Percentiles rank a stretch among this genome's conserved stretches.
Conservation (phyloP, 2,113 vertebrate genomes). For the Blennius ocellaris region DNA sequence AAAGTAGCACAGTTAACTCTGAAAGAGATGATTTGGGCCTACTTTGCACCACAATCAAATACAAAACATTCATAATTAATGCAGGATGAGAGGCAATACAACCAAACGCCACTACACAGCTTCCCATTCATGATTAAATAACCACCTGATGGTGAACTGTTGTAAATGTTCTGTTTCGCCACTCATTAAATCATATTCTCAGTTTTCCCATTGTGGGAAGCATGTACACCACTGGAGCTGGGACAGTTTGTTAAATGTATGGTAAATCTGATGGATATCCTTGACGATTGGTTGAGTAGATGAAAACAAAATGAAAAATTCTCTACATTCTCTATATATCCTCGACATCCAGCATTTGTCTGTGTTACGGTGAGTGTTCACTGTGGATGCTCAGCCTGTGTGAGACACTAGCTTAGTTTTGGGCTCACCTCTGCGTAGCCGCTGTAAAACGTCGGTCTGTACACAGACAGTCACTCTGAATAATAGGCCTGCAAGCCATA, state of each 20-base stretch:
- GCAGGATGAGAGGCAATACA: slow-evolving; percentile 33
- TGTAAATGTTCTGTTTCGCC: slow-evolving; percentile 21
- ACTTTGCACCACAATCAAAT: slow-evolving; percentile 52
- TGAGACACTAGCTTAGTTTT: slow-evolving; percentile 50
- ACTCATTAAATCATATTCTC: slow-evolving; percentile 12
- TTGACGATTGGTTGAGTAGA: too few species aligned
- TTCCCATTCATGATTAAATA: slow-evolving; percentile 46
- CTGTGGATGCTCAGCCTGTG: slow-evolving; percentile 42
- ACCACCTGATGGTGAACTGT: slow-evolving; percentile 28
- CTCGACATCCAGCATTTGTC: background rate
- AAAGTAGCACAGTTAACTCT: slow-evolving; percentile 55
- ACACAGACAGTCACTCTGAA: slow-evolving; percentile 99
- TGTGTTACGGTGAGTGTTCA: slow-evolving; percentile 28
- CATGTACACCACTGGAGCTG: background rate
- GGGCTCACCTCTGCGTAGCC: slow-evolving; percentile 88
- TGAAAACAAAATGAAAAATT: background rate
- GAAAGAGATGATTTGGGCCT: slow-evolving; percentile 42
- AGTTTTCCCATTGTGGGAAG: background rate
- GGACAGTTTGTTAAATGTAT: slow-evolving; percentile 6
- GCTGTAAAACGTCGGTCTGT: slow-evolving; percentile 94
- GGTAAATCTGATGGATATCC: slow-evolving; percentile 17
- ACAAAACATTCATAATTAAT: slow-evolving; percentile 58
- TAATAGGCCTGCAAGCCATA: slow-evolving; percentile 94
- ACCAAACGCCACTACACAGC: slow-evolving; percentile 32
- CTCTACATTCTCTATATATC: slow-evolving; percentile 6